These are phyloP conservation scores for Apomyelois bistriatella DNA, from an alignment of 2,888 invertebrate species.

Conservation along the genomic window DNA sequence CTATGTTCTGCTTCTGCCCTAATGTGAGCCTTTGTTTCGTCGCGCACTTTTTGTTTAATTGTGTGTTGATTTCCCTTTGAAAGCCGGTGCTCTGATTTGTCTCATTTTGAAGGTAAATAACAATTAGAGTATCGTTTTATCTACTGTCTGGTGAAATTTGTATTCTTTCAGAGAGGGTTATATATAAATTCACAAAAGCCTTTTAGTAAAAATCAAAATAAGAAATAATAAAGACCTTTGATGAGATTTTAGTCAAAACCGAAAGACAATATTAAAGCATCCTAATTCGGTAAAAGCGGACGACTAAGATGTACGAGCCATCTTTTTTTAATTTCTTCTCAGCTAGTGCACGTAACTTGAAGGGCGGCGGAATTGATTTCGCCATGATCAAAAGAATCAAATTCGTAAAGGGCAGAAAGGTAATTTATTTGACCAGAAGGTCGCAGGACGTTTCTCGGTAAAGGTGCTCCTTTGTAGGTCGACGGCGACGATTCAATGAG, in stretches of 20 bases:
- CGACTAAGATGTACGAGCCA: background rate
- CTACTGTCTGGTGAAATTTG: no score
- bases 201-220: no score
- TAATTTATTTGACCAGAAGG: constrained; percentile 61
- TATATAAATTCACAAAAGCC: no score
- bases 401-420: constrained; percentile 59
- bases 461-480: constrained; percentile 15
- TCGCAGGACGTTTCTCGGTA: constrained; percentile 33
- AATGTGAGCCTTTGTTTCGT: constrained; percentile 19
- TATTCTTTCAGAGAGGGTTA: no score
- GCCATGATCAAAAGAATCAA: constrained; percentile 64
- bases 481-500: background rate
- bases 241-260: constrained; percentile 1
- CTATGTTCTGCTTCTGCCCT: constrained; percentile 33
- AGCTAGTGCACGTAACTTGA: constrained; percentile 21
- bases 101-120: constrained; percentile 3
- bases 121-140: background rate
- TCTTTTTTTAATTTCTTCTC: constrained; percentile 19
- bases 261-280: constrained; percentile 2
- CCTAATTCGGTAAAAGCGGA: constrained; percentile 4
- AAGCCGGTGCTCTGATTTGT: background rate
- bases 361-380: constrained; percentile 58
- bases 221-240: background rate
- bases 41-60: constrained; percentile 10
- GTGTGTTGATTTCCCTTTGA: constrained; percentile 7